These are phyloP conservation scores for Drosophila sp. DNA, from an alignment of 1,140 invertebrate genomes.

Conservation along the genomic window DNA sequence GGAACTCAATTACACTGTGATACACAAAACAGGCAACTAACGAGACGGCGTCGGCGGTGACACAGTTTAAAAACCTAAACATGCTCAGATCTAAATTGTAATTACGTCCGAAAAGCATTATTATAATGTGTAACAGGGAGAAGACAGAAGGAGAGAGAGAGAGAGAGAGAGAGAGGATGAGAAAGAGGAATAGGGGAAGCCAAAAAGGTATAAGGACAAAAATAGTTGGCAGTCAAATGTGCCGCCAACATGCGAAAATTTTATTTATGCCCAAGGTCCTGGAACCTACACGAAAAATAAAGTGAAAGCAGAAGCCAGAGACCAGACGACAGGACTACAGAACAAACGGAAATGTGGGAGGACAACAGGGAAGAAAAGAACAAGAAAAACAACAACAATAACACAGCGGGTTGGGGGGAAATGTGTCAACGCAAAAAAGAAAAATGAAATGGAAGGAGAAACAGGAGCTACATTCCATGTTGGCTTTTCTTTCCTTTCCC, in stretches of 20 bases:
- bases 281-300: slow-evolving; percentile 31
- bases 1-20: slow-evolving; percentile 30
- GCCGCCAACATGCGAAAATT: slow-evolving; percentile 64
- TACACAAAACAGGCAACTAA: slow-evolving; percentile 28
- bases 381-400: slow-evolving; percentile 13
- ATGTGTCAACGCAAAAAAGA: slow-evolving; percentile 38
- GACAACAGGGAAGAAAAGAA: not conserved
- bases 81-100: slow-evolving; percentile 55
- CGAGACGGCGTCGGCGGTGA: slow-evolving; percentile 21
- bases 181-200: not conserved
- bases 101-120: slow-evolving; percentile 67
- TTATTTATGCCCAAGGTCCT: slow-evolving; percentile 57
- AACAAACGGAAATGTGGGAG: slow-evolving; percentile 36
- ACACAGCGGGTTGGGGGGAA: slow-evolving; percentile 43
- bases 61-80: slow-evolving; percentile 58
- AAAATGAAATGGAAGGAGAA: slow-evolving; percentile 15
- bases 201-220: slow-evolving; percentile 1
- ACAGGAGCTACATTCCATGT: slow-evolving; percentile 36
- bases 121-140: slow-evolving; percentile 40
- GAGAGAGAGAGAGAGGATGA: not conserved
- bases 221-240: slow-evolving; percentile 54
- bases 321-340: slow-evolving; percentile 3
- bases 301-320: slow-evolving; percentile 13
- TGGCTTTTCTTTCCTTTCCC: slow-evolving; percentile 17
- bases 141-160: slow-evolving; percentile 2